phyloP scores from a whole-genome alignment of 2,888 invertebrate species.

The Acrobasis repandana region DNA sequence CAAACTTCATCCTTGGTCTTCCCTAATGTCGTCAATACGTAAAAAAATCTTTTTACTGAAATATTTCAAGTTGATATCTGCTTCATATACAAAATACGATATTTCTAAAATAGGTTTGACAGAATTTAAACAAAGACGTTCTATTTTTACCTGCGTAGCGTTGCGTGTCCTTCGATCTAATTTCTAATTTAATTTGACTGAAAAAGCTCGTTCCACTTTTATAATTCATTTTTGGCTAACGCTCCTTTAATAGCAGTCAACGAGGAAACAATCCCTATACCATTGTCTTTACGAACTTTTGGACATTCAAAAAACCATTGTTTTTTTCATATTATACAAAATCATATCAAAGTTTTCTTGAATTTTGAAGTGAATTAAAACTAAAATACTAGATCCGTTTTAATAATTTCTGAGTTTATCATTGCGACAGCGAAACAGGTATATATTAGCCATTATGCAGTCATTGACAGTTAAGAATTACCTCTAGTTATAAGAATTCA shows the following conservation, averaged over 20 bases:
- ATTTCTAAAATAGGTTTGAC: too few relatives aligned
- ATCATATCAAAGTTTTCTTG: not conserved
- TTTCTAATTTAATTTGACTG: slow-evolving; percentile 27
- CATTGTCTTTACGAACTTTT: slow-evolving; percentile 31
- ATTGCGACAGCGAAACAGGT: too few relatives aligned
- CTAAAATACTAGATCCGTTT: too few relatives aligned
- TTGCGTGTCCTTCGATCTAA: slow-evolving; percentile 29
- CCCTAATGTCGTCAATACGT: too few relatives aligned
- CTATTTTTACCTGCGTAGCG: not conserved
- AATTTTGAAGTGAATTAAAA: not conserved
- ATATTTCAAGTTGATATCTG: too few relatives aligned
- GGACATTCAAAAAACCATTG: not conserved
- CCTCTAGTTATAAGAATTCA: too few relatives aligned
- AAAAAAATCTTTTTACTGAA: too few relatives aligned
- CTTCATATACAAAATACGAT: too few relatives aligned
- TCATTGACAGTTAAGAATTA: too few relatives aligned
- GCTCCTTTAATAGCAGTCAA: slow-evolving; percentile 39
- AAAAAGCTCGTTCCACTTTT: slow-evolving; percentile 34
- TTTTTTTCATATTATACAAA: not conserved
- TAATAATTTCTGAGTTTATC: too few relatives aligned
- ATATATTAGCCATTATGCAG: too few relatives aligned
- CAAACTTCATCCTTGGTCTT: too few relatives aligned
- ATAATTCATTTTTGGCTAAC: slow-evolving; percentile 45
- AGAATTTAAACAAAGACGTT: not conserved
- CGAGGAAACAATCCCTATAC: slow-evolving; percentile 33